Evolutionary conservation across 2,797 vertebrate species (phyloP).

Genomic region (Choloepus didactylus): DNA sequence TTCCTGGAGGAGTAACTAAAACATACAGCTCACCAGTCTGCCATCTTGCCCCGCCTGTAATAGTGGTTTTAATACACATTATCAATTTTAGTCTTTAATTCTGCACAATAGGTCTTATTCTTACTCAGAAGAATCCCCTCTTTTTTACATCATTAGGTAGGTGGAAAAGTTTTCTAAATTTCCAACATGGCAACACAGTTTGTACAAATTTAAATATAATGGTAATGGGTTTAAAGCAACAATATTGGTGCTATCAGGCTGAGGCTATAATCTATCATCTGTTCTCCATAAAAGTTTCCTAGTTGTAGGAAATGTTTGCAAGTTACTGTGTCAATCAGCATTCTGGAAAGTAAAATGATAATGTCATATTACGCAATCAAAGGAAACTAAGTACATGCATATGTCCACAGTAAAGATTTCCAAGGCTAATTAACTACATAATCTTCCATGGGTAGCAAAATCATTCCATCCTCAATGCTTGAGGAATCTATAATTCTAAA

Average conservation of each 20-base stretch:
- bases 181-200: background rate
- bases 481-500: background rate
- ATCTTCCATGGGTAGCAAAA: conserved; percentile 57
- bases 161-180: background rate
- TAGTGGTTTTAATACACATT: background rate
- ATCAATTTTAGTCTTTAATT: background rate
- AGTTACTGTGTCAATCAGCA: conserved; percentile 60
- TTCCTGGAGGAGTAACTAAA: too few relatives aligned
- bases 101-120: background rate
- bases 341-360: conserved; percentile 67
- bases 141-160: background rate
- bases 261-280: conserved; percentile 57
- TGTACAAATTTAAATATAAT: conserved; percentile 36
- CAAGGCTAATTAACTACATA: conserved; percentile 61
- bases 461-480: conserved; percentile 12
- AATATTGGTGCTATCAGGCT: background rate
- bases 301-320: conserved; percentile 58
- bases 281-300: conserved; percentile 53
- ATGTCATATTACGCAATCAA: conserved; percentile 54
- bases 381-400: background rate
- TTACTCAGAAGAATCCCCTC: conserved; percentile 6
- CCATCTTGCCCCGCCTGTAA: too few relatives aligned
- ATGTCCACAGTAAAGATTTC: conserved; percentile 62
- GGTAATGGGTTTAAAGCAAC: conserved; percentile 24
- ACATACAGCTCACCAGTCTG: too few relatives aligned